Evolutionary conservation across 2,797 vertebrate species (phyloP).

Genomic region (Gouania willdenowi): DNA sequence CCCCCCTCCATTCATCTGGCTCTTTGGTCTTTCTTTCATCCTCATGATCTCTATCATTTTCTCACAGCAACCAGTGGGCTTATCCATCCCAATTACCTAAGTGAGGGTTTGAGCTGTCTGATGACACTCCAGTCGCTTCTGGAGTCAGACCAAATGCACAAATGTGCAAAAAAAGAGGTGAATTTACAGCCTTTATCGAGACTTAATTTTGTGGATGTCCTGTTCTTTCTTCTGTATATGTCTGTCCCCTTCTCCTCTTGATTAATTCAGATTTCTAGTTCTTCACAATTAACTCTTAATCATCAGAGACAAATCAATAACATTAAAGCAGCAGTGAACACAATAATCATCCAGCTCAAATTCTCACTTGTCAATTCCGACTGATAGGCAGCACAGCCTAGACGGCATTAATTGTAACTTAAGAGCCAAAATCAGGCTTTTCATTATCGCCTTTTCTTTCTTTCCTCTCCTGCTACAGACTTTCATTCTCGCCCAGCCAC

Average conservation of each 20-base stretch:
- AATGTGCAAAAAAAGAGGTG: conserved; percentile 8
- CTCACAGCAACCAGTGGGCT: conserved; percentile 42
- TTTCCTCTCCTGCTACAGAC: conserved; percentile 53
- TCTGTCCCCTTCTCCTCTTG: neutral
- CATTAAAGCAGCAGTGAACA: neutral
- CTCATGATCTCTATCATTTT: conserved; percentile 28
- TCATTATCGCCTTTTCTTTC: conserved; percentile 69
- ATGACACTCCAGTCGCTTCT: conserved; percentile 31
- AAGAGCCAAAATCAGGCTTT: conserved; percentile 70
- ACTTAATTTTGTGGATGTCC: conserved; percentile 15
- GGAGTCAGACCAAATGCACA: conserved; percentile 35
- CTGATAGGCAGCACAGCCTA: conserved; percentile 16
- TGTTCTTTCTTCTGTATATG: too few species aligned
- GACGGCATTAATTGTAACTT: conserved; percentile 48
- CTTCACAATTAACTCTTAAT: conserved; percentile 1
- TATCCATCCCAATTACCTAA: conserved; percentile 54
- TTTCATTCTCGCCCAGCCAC: conserved; percentile 69
- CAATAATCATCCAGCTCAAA: neutral
- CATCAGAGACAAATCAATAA: conserved; percentile 18
- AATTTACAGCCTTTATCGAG: conserved; percentile 4
- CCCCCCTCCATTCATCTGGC: conserved; percentile 26
- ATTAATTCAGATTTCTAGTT: neutral
- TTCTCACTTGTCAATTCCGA: conserved; percentile 21
- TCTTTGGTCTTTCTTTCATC: conserved; percentile 21
- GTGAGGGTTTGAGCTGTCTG: conserved; percentile 45